phyloP scores from a whole-genome alignment of 2,797 vertebrate genomes.

The Intellagama lesueurii region DNA sequence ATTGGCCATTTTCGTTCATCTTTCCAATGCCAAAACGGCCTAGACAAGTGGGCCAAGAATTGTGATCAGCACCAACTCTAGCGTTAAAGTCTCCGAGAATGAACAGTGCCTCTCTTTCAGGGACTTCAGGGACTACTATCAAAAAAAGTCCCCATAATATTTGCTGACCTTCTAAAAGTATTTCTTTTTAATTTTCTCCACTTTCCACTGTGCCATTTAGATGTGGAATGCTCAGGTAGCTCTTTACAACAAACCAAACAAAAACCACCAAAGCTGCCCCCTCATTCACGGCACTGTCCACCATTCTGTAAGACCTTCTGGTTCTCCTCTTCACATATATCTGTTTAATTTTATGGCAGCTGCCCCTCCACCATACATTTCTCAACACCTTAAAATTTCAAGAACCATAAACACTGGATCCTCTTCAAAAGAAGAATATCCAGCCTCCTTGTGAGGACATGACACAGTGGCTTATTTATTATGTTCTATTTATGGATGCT shows the following conservation, averaged over 20 bases:
- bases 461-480: background rate
- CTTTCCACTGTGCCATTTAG: background rate
- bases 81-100: too few species aligned
- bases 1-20: too few species aligned
- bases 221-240: background rate
- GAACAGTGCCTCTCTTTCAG: too few species aligned
- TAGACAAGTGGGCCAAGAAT: too few species aligned
- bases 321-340: background rate
- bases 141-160: background rate
- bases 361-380: too few species aligned
- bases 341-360: too few species aligned
- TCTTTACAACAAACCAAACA: background rate
- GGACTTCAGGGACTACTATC: too few species aligned
- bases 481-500: background rate
- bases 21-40: too few species aligned
- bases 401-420: background rate
- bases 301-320: background rate
- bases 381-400: background rate
- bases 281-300: background rate
- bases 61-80: too few species aligned
- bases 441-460: background rate
- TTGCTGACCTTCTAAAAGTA: slow-evolving; percentile 3
- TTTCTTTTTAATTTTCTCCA: background rate
- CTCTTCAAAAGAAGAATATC: background rate
- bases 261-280: background rate